phyloP scores from a whole-genome alignment of 2,797 vertebrate genomes.

The Tadarida brasiliensis region DNA sequence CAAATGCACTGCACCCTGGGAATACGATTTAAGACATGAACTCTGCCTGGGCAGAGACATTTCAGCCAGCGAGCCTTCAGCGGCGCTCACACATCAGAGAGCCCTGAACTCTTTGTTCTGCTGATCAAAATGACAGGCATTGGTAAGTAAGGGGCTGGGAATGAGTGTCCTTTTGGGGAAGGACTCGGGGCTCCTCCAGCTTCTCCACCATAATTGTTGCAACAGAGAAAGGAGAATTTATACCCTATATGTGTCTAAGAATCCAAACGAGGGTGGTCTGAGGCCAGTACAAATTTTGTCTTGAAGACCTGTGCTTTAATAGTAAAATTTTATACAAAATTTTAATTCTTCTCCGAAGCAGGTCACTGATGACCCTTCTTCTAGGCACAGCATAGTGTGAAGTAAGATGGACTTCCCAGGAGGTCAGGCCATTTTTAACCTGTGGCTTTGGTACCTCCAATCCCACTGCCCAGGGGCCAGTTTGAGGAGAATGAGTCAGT shows the following conservation, averaged over 20 bases:
- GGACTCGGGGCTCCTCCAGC: not conserved
- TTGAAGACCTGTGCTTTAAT: not conserved
- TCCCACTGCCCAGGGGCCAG: rapidly evolving
- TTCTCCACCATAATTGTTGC: not conserved
- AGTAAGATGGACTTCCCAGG: not conserved
- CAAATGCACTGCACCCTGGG: not conserved
- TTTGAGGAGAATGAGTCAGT: rapidly evolving
- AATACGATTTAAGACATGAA: not conserved
- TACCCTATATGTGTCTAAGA: rapidly evolving
- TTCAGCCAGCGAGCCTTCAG: not conserved
- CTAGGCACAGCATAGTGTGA: rapidly evolving
- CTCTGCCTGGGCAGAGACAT: not conserved
- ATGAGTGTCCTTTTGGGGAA: not conserved
- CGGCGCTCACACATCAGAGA: not conserved
- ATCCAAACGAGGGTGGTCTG: not conserved
- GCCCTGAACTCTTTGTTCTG: not conserved
- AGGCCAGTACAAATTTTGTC: not conserved
- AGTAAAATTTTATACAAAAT: not conserved
- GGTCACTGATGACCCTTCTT: too few relatives aligned
- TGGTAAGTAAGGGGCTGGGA: not conserved
- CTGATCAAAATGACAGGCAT: not conserved
- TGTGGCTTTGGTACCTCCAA: too few relatives aligned
- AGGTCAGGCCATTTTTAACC: rapidly evolving
- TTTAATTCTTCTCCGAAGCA: not conserved
- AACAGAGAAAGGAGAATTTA: not conserved